Evolutionary conservation across 2,888 invertebrate species (phyloP), one percentile per base, ranked within the genome.

Genomic region (Brachycybe producta): DNA sequence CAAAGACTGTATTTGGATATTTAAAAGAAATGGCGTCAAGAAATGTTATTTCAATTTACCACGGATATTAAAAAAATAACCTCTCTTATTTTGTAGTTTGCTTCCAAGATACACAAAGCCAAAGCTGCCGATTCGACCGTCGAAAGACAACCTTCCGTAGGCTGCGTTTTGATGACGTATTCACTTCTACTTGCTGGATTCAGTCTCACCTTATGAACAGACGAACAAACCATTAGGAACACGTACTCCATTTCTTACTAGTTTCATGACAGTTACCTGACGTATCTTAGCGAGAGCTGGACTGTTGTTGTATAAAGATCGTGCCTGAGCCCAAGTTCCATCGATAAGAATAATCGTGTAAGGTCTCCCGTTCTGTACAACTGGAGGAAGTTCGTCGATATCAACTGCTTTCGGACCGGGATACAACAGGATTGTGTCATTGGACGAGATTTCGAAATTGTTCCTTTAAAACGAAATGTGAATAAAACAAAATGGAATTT

Each of bases 241-340:
- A n/a, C n/a, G n/a, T n/a, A n/a, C n/a, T n/a, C n/a, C n/a, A n/a
- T n/a, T n/a, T n/a, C n/a, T n/a, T n/a, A n/a, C 19, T 5, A 27
- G 26, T 8, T 24, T 49, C 49, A 26, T n/a, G n/a, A n/a, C 2
- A 7, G 15, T 47, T 51, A 73, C 74, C 70, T 90, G 86, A 60
- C 73, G 78, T 52, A 91, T 67, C 48, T 72, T 70, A 59, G 82
- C 82, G 44, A 92, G 71, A 53, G 78, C 71, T 13, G 80, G 76
- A 65, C 86, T 90, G 55, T 84, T 80, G 43, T 82, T 77, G 68
- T 84, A 92, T 55, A 92, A 87, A 11, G 87, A 84, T 67, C 87
- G 88, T 2, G 92, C 91, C 68, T 94, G 92, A 1, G 88, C 84
- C 92, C 92, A 94, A 8, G 94, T 94, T 3, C 94, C 92, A 72